Evolutionary conservation across 2,113 vertebrate genomes (phyloP).

Genomic region (Lucifuga dentata): DNA sequence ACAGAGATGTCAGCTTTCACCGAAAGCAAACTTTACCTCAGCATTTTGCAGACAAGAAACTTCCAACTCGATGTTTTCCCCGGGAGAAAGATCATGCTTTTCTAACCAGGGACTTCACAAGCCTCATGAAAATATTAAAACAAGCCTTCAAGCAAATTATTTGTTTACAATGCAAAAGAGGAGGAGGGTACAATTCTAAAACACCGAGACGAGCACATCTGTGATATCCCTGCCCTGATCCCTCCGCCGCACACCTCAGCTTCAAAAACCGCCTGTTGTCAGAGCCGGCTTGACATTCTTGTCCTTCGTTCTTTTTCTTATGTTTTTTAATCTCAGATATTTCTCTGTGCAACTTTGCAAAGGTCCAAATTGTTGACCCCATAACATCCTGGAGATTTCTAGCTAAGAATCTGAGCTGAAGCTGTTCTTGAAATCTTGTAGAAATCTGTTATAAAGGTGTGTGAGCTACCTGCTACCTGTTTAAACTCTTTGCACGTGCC

Average conservation of each 20-base stretch:
- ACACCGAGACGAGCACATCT: background rate
- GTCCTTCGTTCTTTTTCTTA: too few relatives aligned
- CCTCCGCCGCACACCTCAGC: background rate
- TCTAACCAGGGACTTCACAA: background rate
- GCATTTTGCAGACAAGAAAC: background rate
- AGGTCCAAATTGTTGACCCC: too few relatives aligned
- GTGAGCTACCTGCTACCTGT: too few relatives aligned
- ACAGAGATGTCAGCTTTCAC: conserved; percentile 25
- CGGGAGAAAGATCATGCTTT: background rate
- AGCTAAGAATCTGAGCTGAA: too few relatives aligned
- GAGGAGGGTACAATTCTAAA: background rate
- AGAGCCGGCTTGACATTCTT: too few relatives aligned
- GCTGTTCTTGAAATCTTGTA: too few relatives aligned
- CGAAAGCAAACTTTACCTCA: background rate
- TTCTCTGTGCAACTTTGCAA: too few relatives aligned
- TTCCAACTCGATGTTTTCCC: background rate
- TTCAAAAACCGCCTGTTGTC: too few relatives aligned
- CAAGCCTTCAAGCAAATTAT: conserved; percentile 11
- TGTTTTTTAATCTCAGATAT: too few relatives aligned
- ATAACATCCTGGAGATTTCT: too few relatives aligned
- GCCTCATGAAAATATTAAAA: background rate
- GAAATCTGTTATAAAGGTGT: too few relatives aligned
- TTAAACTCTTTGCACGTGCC: too few relatives aligned
- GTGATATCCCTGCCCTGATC: conserved; percentile 2
- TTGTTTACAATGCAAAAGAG: conserved; percentile 9